Conservation (phyloP, 2,113 vertebrate genomes). For the Hemichromis elongatus region DNA sequence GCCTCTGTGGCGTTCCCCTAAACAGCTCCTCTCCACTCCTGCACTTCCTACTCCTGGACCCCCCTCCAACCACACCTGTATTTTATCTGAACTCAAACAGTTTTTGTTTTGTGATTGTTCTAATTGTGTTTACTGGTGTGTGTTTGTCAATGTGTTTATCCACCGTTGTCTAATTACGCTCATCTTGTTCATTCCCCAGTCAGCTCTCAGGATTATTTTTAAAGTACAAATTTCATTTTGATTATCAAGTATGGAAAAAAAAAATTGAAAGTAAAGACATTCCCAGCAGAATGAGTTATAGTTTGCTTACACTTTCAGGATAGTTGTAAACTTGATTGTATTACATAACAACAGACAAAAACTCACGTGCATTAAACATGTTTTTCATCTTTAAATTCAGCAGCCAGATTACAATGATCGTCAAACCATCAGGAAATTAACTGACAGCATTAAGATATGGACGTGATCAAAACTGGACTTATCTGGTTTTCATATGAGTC, state of each 20-base stretch:
- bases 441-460: neutral
- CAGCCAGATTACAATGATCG: neutral
- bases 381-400: neutral
- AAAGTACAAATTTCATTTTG: no score
- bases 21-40: neutral
- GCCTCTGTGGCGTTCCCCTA: neutral
- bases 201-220: neutral
- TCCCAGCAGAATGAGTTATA: neutral
- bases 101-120: neutral
- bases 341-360: neutral
- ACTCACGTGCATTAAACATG: neutral
- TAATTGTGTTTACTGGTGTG: neutral
- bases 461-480: neutral
- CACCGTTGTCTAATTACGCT: neutral
- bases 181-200: neutral
- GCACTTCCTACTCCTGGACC: no score
- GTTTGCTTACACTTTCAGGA: neutral
- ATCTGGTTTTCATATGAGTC: neutral
- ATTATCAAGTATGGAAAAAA: neutral
- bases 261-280: no score
- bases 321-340: neutral
- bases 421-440: neutral
- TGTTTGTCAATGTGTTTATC: neutral
- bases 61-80: neutral
- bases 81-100: neutral